These are phyloP conservation scores for Lysandra coridon DNA, from an alignment of 2,888 invertebrate species.

Conservation along the genomic window DNA sequence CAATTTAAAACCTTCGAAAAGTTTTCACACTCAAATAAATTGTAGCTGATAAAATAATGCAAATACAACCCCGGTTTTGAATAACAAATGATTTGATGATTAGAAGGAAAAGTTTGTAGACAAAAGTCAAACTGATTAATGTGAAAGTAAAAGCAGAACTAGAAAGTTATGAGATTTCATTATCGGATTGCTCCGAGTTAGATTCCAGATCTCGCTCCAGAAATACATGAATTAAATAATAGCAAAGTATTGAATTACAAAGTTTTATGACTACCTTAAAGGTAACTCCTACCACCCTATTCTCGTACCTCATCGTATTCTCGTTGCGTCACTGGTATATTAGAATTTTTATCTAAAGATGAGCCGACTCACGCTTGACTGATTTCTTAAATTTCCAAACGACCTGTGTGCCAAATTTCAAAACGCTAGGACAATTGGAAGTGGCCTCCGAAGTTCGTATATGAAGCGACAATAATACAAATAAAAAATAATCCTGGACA, in stretches of 20 bases:
- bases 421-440: too few species aligned
- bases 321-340: too few species aligned
- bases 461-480: too few species aligned
- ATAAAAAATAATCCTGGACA: too few species aligned
- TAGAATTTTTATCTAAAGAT: too few species aligned
- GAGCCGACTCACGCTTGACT: too few species aligned
- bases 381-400: too few species aligned
- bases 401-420: too few species aligned
- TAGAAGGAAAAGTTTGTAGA: slow-evolving; percentile 16
- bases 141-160: background rate
- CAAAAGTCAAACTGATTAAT: slow-evolving; percentile 5
- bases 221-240: background rate
- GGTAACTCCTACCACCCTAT: too few species aligned
- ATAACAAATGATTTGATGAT: slow-evolving; percentile 17
- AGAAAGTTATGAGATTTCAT: slow-evolving; percentile 20
- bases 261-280: background rate
- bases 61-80: background rate
- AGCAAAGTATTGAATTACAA: background rate
- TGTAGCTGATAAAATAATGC: background rate
- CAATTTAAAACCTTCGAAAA: background rate
- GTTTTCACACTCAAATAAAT: background rate
- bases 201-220: background rate
- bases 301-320: too few species aligned
- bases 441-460: too few species aligned
- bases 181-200: background rate